Base-by-base conservation (phyloP, 2,888 invertebrate genomes). In the Anagyrus pseudococci region DNA sequence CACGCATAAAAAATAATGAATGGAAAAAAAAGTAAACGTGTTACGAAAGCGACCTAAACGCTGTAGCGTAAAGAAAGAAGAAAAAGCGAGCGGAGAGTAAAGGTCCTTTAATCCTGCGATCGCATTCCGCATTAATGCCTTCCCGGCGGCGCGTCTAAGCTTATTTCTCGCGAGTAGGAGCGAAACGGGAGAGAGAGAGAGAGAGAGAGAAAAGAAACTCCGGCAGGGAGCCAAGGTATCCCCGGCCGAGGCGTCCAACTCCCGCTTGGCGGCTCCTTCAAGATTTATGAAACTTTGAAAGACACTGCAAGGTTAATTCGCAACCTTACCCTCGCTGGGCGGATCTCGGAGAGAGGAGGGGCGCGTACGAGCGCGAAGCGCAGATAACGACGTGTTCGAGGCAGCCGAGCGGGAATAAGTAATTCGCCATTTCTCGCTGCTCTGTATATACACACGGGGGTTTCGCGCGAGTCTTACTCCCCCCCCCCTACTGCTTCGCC, bases 301-400 rank as follows among this genome's bases (percentile, higher is more conserved):
- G 62, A 59, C 58, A 54, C 41, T 48, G 58, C 58, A 54, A 60
- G 58, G 58, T 62, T 66, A 60, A 64, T 66, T 64, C 61, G 26
- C 64, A 62, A 25, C 23, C 29, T 40, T 20, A n/a, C 22, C 33
- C 33, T 22, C 46, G 46, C 23, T n/a, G 20, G 15, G 25, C 25
- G 15, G n/a, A 6, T 10, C 43, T 43, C n/a, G 15, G 33, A 13
- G 6, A 33, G 33, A 33, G 7, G 13, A n/a, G n/a, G n/a, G n/a
- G n/a, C n/a, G n/a, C n/a, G n/a, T n/a, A n/a, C n/a, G n/a, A n/a
- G n/a, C 33, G 44, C 44, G 58, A 58, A 62, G 53, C 22, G 56
- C 20, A 65, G 67, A 67, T 64, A 68, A 68, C 64, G 68, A 68
- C 53, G 66, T 64, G 66, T 64, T 68, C 44, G 64, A 64, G 66